Percentiles rank a stretch among this genome's conserved stretches.
Evolutionary conservation across 2,888 invertebrate species (phyloP).

Genomic region (Melieria omissa): DNA sequence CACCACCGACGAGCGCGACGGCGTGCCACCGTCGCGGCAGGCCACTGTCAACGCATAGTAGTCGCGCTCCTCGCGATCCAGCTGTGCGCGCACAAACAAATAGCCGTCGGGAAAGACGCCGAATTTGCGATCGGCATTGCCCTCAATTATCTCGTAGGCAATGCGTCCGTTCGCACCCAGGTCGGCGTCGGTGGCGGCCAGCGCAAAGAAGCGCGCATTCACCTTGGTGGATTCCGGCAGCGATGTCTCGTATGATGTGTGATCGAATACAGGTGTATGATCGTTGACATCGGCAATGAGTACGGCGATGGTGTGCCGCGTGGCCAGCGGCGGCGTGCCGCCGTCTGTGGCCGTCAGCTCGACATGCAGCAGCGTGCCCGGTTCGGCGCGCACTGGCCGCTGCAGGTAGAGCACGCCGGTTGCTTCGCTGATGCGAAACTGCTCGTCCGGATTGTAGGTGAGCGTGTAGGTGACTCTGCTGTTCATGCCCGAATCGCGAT

Average conservation of each 20-base stretch:
- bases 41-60: constrained; percentile 90
- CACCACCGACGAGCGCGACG: constrained; percentile 83
- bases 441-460: constrained; percentile 81
- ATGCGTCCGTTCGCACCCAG: constrained; percentile 83
- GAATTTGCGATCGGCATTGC: constrained; percentile 87
- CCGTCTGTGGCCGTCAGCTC: constrained; percentile 90
- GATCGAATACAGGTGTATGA: constrained; percentile 93
- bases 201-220: constrained; percentile 89
- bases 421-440: constrained; percentile 85
- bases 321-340: constrained; percentile 79
- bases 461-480: constrained; percentile 85
- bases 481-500: constrained; percentile 90
- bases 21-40: constrained; percentile 84
- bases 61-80: constrained; percentile 91
- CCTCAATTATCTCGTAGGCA: constrained; percentile 84
- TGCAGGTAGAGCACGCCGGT: constrained; percentile 91
- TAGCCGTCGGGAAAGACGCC: constrained; percentile 96
- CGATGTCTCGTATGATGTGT: constrained; percentile 92
- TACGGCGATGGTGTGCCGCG: constrained; percentile 79
- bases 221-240: constrained; percentile 89
- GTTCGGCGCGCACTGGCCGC: constrained; percentile 80
- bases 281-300: constrained; percentile 91
- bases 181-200: constrained; percentile 91
- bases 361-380: constrained; percentile 76
- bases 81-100: constrained; percentile 83